Base-by-base conservation (phyloP, 1,140 invertebrate species). In the Brachionus asplanchnoidis region DNA sequence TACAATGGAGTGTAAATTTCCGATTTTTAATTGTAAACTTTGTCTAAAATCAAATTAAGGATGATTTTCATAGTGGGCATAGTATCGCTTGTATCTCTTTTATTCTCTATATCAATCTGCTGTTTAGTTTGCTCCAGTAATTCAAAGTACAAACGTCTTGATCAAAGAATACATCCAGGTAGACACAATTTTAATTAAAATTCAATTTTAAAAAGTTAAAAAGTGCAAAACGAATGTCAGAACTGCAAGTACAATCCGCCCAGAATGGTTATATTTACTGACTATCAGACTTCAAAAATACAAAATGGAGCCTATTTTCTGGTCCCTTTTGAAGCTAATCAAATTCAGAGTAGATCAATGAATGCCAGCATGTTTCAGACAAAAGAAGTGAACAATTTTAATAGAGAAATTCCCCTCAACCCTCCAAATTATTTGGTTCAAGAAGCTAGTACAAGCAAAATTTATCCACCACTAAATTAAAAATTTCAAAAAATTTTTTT, bases 81-180 rank as follows among this genome's bases (percentile, higher is more conserved):
- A 9, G 36, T 73, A 20, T 73, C 68, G 7, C 7, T 73, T 7
- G 12, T 73, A n/a, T 73, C 68, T 40, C 36, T 73, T 32, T 42
- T 73, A 40, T 20, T 42, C 17, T 73, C 68, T 11, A 12, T 73
- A 3, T 42, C 40, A 42, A 73, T 42, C 17, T 73, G 68, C 17
- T 73, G 68, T 17, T 23, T 73, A 4, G 17, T 20, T 20, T 73
- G 68, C 20, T 40, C 17, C 1, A 73, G 9, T 9, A 40, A 73
- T 6, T 73, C 68, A 17, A 73, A 20, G 2, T 68, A 68, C 32
- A 68, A 12, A 23, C 32, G 68, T 42, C 36, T 40, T 11, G 68
- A 73, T 17, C 68, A 73, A 73, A 73, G n/a, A 73, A 73, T 73
- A 40, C 68, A 73, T 42, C 68, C 68, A 68, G 32, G 66, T 68